Base-by-base conservation (phyloP, 2,113 vertebrate species). In the Rhea pennata region DNA sequence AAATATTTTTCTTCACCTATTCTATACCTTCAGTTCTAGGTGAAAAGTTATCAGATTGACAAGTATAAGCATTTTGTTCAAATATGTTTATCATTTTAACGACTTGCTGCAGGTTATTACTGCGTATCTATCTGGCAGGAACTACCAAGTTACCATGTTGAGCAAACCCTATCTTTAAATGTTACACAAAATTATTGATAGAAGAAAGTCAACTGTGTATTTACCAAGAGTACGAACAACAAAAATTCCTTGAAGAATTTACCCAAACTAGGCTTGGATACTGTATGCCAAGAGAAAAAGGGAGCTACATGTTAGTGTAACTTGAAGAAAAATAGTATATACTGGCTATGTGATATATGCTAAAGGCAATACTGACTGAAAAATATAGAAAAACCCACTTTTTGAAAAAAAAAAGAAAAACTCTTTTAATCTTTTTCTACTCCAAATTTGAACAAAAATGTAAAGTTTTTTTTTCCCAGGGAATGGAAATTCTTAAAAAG, bases 171-270 rank as follows among this genome's bases (percentile, higher is more conserved):
- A 40, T 39, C 12, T 84, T 67, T 19, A 71, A 51, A 69, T 44
- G 7, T 64, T 84, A 74, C 31, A 69, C 13, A 72, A 87, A 92
- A 91, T 61, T 75, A 84, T 78, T 89, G 59, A 82, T 31, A 16
- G 33, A 74, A 44, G 46, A 76, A 44, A 83, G 21, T 26, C 59
- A 84, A 1, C 19, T 65, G 29, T 44, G 44, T 78, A 7, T 54
- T 86, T 94, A 72, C 16, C 77, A 40, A 76, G n/a, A 73, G 23
- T 85, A 94, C 46, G 24, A 90, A 77, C 22, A 93, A 66, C 40
- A 93, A 70, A 24, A 72, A 44, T 88, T 94, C 61, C 46, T 69
- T 51, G 70, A 93, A 92, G 51, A 86, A 71, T 81, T 92, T 86
- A 84, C 33, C 78, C 42, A 64, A 78, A 81, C 71, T 33, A 90